Conservation (phyloP, 1,140 invertebrate genomes). For the Pomacea maculata region DNA sequence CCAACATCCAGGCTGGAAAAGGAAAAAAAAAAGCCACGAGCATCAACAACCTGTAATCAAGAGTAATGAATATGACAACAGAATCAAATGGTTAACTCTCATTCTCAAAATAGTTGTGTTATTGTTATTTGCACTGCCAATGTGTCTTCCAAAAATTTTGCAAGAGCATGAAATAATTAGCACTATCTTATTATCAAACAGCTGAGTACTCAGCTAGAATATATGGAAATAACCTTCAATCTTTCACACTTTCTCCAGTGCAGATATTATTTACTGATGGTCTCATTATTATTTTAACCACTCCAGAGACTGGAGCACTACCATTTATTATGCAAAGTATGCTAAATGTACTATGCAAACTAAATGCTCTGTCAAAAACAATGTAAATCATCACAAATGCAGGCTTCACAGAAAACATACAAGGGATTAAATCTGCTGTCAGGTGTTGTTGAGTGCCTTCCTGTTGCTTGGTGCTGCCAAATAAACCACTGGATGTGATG, state of each 20-base stretch:
- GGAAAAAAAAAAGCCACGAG: background rate
- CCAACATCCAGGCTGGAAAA: constrained; percentile 54
- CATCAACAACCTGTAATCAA: background rate
- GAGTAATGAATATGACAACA: background rate
- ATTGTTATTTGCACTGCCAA: too few species aligned
- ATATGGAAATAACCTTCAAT: too few species aligned
- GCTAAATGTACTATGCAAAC: too few species aligned
- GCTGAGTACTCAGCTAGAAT: too few species aligned
- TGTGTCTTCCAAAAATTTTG: too few species aligned
- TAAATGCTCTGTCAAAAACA: background rate
- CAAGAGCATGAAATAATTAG: too few species aligned
- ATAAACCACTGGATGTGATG: constrained; percentile 46
- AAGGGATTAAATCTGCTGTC: constrained; percentile 46
- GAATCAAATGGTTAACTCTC: background rate
- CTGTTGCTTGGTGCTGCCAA: constrained; percentile 15
- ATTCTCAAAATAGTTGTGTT: background rate
- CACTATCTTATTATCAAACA: too few species aligned
- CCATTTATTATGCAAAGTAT: too few species aligned
- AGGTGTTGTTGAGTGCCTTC: constrained; percentile 36
- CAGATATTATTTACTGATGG: too few species aligned
- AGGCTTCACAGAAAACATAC: constrained; percentile 33
- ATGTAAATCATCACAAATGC: background rate
- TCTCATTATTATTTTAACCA: too few species aligned
- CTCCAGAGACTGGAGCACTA: too few species aligned
- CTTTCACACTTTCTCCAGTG: too few species aligned